Conservation (phyloP, 2,797 vertebrate genomes). For the Onychomys arenicola region DNA sequence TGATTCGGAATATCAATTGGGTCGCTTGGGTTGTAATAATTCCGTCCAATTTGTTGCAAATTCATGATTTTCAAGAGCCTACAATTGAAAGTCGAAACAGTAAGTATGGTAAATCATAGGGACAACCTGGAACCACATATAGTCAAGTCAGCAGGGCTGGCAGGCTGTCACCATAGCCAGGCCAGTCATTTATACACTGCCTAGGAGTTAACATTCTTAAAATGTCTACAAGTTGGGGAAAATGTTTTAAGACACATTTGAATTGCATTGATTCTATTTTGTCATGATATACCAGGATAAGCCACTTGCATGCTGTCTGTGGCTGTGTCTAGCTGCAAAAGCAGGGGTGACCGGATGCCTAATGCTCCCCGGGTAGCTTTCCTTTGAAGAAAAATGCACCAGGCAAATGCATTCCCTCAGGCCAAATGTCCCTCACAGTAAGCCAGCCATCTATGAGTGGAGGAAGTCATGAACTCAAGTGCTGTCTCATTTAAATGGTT, state of each 20-base stretch:
- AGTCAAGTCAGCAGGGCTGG: background rate
- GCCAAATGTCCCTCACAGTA: background rate
- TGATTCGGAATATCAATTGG: constrained; percentile 93
- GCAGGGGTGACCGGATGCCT: background rate
- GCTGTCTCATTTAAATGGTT: background rate
- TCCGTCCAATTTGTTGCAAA: constrained; percentile 97
- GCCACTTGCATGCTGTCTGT: rapidly evolving
- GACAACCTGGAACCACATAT: no score
- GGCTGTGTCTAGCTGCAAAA: background rate
- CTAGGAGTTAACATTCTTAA: background rate
- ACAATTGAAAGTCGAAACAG: background rate
- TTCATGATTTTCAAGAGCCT: constrained; percentile 95
- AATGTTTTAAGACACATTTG: background rate
- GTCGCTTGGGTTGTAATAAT: constrained; percentile 95
- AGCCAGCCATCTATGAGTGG: background rate
- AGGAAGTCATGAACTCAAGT: background rate
- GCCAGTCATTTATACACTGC: background rate
- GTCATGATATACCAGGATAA: rapidly evolving
- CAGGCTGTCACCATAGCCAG: background rate
- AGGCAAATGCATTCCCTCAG: background rate
- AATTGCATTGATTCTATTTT: background rate
- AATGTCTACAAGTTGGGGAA: background rate
- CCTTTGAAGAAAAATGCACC: background rate
- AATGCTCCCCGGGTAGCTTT: rapidly evolving
- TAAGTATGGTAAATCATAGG: background rate